Evolutionary conservation across 2,797 vertebrate species (phyloP), one percentile per base, ranked within the genome.

Genomic region (Sebastes flavidus): DNA sequence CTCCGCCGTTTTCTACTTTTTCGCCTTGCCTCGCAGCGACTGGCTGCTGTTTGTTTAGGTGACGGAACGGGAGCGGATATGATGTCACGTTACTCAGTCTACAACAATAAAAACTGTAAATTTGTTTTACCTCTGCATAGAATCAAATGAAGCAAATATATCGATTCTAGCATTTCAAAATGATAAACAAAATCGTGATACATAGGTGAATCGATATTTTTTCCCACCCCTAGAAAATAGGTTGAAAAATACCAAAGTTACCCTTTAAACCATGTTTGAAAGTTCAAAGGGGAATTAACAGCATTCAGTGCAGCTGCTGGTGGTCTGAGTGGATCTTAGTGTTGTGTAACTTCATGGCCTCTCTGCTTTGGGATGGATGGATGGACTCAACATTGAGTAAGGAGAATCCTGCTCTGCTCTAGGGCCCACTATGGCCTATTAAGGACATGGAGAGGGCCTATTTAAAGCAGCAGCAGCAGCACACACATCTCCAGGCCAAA

Each of bases 361-460:
- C 56, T 81, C 73, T 74, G 75, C 73, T 81, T 84, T 84, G n/a
- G 56, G 83, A 80, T 58, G 78, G 87, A 52, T 76, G 80, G 89
- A 89, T 32, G 83, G 87, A 88, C 89, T 89, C 77, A 73, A 79
- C 86, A 72, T 68, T 72, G 90, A 94, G 81, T 88, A 49, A 91
- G 87, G 87, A 90, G 91, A 92, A 91, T 86, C 88, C 88, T 72
- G 87, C 82, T 89, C 88, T 63, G 87, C 93, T 93, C 89, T 70
- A 88, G 89, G 93, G 88, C 88, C 92, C 92, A 92, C 90, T 93
- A 96, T 96, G 89, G 92, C 95, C 95, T 95, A 96, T 96, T 96
- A 96, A 96, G 95, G 95, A 95, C 95, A 95, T 95, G 92, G 86
- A 94, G 92, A 87, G 76, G 79, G 83, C 91, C 94, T 95, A 95